Conservation (phyloP, 2,888 invertebrate species). For the Helicoverpa assulta region DNA sequence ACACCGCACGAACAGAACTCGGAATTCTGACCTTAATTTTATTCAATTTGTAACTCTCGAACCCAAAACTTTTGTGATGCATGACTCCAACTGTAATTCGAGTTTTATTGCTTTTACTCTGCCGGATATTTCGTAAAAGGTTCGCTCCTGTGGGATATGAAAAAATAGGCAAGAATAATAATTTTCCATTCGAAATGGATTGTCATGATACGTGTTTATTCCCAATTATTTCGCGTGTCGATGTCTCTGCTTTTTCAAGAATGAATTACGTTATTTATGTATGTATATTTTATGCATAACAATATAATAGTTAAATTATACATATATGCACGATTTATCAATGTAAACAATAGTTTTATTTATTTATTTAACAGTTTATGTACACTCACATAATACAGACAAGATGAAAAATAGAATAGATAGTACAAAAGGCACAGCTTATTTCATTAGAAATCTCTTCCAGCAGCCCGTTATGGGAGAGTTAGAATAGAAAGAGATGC, state of each 20-base stretch:
- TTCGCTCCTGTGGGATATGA: conserved; percentile 74
- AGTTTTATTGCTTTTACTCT: conserved; percentile 86
- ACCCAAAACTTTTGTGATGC: conserved; percentile 88
- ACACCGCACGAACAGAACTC: conserved; percentile 63
- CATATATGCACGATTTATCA: too few species aligned
- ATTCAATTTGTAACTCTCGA: conserved; percentile 88
- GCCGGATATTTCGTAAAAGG: conserved; percentile 76
- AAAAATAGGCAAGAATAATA: conserved; percentile 67
- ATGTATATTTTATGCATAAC: background rate
- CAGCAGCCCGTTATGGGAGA: too few species aligned
- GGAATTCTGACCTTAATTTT: conserved; percentile 83
- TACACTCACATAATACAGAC: too few species aligned
- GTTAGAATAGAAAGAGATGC: too few species aligned
- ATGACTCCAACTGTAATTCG: conserved; percentile 87
- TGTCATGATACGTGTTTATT: conserved; percentile 55
- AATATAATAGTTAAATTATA: background rate
- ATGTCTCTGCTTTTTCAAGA: conserved; percentile 8
- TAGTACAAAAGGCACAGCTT: too few species aligned
- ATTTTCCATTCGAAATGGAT: conserved; percentile 65
- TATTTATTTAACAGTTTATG: too few species aligned
- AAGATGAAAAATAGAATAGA: too few species aligned
- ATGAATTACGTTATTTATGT: conserved; percentile 15
- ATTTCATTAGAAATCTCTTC: too few species aligned
- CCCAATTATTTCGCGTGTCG: conserved; percentile 15
- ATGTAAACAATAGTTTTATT: too few species aligned